Evolutionary conservation across 2,113 vertebrate genomes (phyloP).

Genomic region (Forbesichthys agassizii): DNA sequence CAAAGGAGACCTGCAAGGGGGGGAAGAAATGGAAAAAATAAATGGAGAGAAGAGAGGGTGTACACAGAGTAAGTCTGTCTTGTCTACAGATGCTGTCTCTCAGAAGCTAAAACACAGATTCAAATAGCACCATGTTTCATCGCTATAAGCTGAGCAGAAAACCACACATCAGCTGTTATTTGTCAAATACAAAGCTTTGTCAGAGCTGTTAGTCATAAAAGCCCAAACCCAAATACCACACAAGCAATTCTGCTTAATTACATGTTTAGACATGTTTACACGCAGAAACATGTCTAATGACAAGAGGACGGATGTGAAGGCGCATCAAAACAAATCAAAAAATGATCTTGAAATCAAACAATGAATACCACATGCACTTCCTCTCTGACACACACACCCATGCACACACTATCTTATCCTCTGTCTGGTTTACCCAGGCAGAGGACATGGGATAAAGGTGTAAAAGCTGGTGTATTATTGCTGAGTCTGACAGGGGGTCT

Average conservation of each 20-base stretch:
- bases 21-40: slow-evolving; percentile 2
- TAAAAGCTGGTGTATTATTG: slow-evolving; percentile 22
- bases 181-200: slow-evolving; percentile 9
- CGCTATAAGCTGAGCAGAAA: slow-evolving; percentile 1
- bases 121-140: slow-evolving; percentile 5
- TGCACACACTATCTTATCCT: background rate
- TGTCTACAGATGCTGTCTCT: slow-evolving; percentile 35
- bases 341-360: background rate
- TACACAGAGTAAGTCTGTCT: background rate
- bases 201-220: slow-evolving; percentile 11
- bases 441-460: slow-evolving; percentile 8
- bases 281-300: slow-evolving; percentile 22
- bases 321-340: slow-evolving; percentile 2
- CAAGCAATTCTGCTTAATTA: background rate
- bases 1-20: slow-evolving; percentile 5
- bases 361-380: background rate
- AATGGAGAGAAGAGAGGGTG: background rate
- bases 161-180: slow-evolving; percentile 5
- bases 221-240: slow-evolving; percentile 8
- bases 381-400: background rate
- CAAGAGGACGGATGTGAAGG: slow-evolving; percentile 19
- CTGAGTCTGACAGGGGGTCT: slow-evolving; percentile 15
- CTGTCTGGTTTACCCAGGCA: slow-evolving; percentile 9
- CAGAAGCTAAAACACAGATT: slow-evolving; percentile 38
- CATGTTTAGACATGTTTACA: slow-evolving; percentile 4